Percentiles rank a stretch among this genome's conserved stretches.
Evolutionary conservation across 1,140 invertebrate genomes (phyloP).

Genomic region (Polyergus mexicanus): DNA sequence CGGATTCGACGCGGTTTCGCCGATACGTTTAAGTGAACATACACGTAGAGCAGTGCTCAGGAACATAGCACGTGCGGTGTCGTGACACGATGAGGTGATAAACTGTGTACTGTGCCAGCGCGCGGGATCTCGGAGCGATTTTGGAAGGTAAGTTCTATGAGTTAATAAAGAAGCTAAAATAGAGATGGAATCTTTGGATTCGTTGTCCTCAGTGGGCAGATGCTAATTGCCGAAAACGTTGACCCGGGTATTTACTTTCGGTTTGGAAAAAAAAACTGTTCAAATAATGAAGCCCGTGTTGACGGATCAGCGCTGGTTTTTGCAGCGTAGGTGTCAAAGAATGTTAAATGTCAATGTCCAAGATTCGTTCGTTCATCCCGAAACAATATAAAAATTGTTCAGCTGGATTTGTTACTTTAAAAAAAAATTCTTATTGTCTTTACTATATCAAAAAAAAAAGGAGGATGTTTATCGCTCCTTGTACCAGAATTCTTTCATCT

Average conservation of each 20-base stretch:
- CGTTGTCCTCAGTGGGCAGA: neutral
- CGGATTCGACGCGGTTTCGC: constrained; percentile 46
- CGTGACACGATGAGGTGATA: constrained; percentile 76
- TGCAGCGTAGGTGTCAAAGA: neutral
- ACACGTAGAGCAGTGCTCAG: constrained; percentile 18
- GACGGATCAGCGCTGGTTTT: neutral
- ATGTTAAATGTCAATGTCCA: neutral
- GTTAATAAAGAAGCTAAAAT: neutral
- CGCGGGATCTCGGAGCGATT: constrained; percentile 64
- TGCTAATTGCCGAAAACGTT: constrained; percentile 5
- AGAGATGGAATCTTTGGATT: neutral
- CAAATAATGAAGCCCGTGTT: no score
- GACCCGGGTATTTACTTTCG: neutral
- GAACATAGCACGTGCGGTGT: constrained; percentile 63
- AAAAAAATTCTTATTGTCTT: neutral
- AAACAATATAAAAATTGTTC: neutral
- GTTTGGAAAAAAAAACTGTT: neutral
- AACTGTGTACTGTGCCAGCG: constrained; percentile 48
- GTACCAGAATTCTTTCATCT: neutral
- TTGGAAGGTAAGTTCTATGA: constrained; percentile 63
- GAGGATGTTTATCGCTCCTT: neutral
- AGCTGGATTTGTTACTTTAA: neutral
- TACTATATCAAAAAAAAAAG: neutral
- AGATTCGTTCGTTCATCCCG: neutral
- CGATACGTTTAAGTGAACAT: constrained; percentile 42